These are phyloP conservation scores for Pygocentrus nattereri DNA, from an alignment of 2,797 vertebrate species.

Conservation along the genomic window DNA sequence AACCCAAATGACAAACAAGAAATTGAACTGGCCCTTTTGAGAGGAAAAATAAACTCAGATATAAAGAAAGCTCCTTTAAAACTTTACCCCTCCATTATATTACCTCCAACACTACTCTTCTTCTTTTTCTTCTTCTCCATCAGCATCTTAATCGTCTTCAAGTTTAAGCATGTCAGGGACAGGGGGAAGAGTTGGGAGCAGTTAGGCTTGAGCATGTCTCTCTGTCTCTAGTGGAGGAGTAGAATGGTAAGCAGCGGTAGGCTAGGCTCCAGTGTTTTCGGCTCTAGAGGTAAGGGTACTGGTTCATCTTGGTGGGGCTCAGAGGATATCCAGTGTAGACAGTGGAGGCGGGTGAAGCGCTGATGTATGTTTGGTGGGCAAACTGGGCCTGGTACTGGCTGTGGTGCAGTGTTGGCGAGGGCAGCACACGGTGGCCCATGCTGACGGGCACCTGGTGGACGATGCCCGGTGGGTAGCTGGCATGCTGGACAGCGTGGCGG, in stretches of 20 bases:
- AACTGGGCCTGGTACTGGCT: constrained; percentile 98
- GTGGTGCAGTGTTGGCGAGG: constrained; percentile 95
- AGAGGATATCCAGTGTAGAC: constrained; percentile 99
- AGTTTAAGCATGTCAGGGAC: constrained; percentile 69
- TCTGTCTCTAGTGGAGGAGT: constrained; percentile 44
- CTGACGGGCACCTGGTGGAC: constrained; percentile 97
- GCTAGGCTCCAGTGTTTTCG: constrained; percentile 79
- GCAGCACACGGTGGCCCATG: constrained; percentile 94
- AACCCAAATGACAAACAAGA: constrained; percentile 44
- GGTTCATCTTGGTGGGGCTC: constrained; percentile 99
- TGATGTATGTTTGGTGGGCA: constrained; percentile 98
- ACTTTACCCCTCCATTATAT: constrained; percentile 65
- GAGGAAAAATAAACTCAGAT: constrained; percentile 50
- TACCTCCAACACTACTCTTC: constrained; percentile 54
- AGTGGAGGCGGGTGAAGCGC: constrained; percentile 95
- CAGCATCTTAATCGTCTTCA: constrained; percentile 74
- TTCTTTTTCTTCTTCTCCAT: constrained; percentile 66
- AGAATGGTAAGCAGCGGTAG: constrained; percentile 69
- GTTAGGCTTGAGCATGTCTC: constrained; percentile 45
- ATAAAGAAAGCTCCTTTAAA: constrained; percentile 63
- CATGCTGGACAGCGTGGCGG: constrained; percentile 91
- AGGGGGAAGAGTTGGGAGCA: constrained; percentile 56
- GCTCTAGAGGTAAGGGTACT: constrained; percentile 98
- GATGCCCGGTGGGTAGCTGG: constrained; percentile 91
- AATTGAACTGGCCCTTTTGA: constrained; percentile 75